Base-by-base conservation (phyloP, 2,113 vertebrate species). In the Rhinoderma darwinii region DNA sequence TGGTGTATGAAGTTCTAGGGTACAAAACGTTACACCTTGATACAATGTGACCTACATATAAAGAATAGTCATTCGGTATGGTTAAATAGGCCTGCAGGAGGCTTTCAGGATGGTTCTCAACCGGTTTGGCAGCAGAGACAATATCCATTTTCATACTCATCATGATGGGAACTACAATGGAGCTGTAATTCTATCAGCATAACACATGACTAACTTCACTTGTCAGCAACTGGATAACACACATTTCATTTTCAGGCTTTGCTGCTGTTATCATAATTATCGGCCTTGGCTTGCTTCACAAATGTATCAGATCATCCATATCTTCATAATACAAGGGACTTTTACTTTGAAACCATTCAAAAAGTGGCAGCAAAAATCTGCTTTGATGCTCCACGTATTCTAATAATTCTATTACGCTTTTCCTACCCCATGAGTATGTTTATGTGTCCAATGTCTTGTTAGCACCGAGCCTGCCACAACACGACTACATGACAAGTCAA, bases 171-270 rank as follows among this genome's bases (percentile, higher is more conserved):
- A 77, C 56, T 68, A 86, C 74, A 86, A 86, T 78, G 59, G 27
- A 70, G 43, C 59, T 51, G 75, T 86, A 86, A 79, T 68, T 51
- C 43, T 66, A 70, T 79, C 56, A 54, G 59, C 43, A 80, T 70
- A 86, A 54, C 75, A 86, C 66, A 86, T 78, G 84, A 70, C 75
- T 54, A 70, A 86, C 61, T 79, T 84, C 41, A 39, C 72, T 86
- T 86, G 76, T 86, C 84, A 86, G 84, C 84, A 86, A 47, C 76
- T 80, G 76, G 84, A 54, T 72, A 86, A 72, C 84, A 80, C 76
- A 86, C 41, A 80, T 54, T 79, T 86, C 76, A 61, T 75, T 75
- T 84, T 75, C 83, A 79, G 84, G 61, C 74, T 77, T 85, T 76
- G 50, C 61, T 86, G 74, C 75, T 51, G 75, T 77, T 80, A 86